phyloP scores from a whole-genome alignment of 2,113 vertebrate genomes.

The Microtus pennsylvanicus region DNA sequence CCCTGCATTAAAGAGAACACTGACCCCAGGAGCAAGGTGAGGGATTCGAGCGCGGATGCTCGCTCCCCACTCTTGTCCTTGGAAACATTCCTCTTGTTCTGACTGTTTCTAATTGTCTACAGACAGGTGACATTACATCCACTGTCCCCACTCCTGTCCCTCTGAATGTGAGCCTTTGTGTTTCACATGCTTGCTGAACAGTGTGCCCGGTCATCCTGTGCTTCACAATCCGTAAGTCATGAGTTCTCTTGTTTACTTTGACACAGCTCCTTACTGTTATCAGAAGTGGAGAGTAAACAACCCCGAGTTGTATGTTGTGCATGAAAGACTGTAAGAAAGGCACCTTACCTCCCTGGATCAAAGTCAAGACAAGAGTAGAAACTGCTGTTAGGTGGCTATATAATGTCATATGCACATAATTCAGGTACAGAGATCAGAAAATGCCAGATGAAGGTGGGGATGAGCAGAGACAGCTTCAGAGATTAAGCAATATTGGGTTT shows the following conservation, averaged over 20 bases:
- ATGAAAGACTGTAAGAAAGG: neutral
- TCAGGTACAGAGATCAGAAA: neutral
- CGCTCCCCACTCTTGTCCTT: neutral
- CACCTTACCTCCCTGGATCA: neutral
- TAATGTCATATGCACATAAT: neutral
- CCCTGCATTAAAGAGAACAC: slow-evolving; percentile 11
- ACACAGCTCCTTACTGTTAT: neutral
- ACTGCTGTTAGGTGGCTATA: neutral
- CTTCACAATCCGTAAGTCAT: fast-evolving
- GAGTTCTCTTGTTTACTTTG: neutral
- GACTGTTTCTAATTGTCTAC: neutral
- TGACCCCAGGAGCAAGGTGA: neutral
- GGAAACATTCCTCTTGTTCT: neutral
- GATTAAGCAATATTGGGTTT: neutral
- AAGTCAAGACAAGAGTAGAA: neutral
- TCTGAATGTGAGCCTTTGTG: neutral
- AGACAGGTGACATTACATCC: neutral
- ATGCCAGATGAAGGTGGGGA: neutral
- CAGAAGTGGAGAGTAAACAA: neutral
- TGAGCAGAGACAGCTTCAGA: neutral
- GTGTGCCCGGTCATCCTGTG: neutral
- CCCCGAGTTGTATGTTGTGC: fast-evolving
- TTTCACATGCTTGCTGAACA: fast-evolving
- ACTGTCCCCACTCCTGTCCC: neutral
- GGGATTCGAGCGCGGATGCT: no score